Base-by-base conservation (phyloP, 2,888 invertebrate genomes). In the Melanophora roralis region DNA sequence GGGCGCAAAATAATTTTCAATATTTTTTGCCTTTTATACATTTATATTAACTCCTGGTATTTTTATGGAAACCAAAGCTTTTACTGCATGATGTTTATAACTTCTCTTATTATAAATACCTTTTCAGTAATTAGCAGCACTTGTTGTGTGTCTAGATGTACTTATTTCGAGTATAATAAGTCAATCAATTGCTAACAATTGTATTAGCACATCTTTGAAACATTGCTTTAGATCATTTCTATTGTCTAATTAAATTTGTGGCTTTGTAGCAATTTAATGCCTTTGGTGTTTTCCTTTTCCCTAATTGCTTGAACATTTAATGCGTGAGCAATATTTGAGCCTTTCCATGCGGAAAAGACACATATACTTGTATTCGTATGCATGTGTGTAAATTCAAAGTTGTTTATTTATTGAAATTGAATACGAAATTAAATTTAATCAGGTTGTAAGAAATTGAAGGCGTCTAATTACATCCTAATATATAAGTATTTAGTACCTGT, bases 301-400 rank as follows among this genome's bases (percentile, higher is more conserved):
- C n/a, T 8, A 45, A 27, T 60, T 49, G 11, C 49, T 49, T 60
- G 49, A 38, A 40, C 14, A 36, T 45, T 72, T 55, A 45, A 45
- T 23, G 62, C 62, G 53, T 45, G 62, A 62, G 23, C n/a, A 12
- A 60, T 32, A 51, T 53, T 51, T 60, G 27, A 59, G 21, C 5
- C 12, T 38, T 69, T 51, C 38, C 47, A 32, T 5, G 11, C 47
- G 47, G 14, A 45, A 36, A 51, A 11, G 32, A 6, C 51, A 71
- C 49, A 51, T 71, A 51, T 40, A 12, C 36, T 5, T 19, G n/a
- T 11, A 38, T n/a, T n/a, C 12, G 11, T 27, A n/a, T 27, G 40
- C n/a, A 11, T 27, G 6, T n/a, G 47, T 34, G 23, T 12, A 16
- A 21, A 68, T 9, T 21, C 36, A 14, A 19, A 68, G 34, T 32